Base-by-base conservation (phyloP, 2,888 invertebrate species). In the Monopis laevigella region DNA sequence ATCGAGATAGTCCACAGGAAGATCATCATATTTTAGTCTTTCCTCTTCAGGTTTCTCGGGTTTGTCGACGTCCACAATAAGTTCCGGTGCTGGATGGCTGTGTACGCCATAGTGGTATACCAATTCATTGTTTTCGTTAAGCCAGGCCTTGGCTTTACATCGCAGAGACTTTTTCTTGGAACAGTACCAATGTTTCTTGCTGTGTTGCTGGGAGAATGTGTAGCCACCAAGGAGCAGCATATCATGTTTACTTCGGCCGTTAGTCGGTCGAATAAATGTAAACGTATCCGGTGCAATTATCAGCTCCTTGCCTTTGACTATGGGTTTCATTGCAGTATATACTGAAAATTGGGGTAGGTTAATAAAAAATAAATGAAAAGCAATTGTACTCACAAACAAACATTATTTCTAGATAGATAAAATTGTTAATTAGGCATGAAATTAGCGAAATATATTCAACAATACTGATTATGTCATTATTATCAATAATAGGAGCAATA, bases 141-240 rank as follows among this genome's bases (percentile, higher is more conserved):
- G 46, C 11, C 49, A 17, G 1, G 58, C 29, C 2, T 40, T 48
- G 0, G 52, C 56, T 28, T 48, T 54, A 35, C 56, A 56, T 1
- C 50, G 36, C 2, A 36, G 21, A 2, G 36, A 36, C 11, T 52
- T 43, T 41, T 56, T 54, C 27, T 54, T 51, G 0, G 63, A 64
- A 40, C 63, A 65, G 41, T 63, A 64, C 57, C 57, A 58, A 28
- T 48, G 49, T 3, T 43, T 45, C n/a, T 47, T 18, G 48, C 48
- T 2, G 39, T 43, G 10, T 46, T 50, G 53, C 44, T 54, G 55
- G 0, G 51, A 59, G 39, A 49, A 61, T 1, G 59, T 59, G 38
- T 51, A 58, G 0, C 51, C 51, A 2, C 53, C 44, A 13, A 51
- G 43, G 55, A 59, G 19, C 7, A 40, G 28, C 19, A 40, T 40